Evolutionary conservation across 2,888 invertebrate species (phyloP), one percentile per base, ranked within the genome.

Genomic region (Tetheella fluctuosa): DNA sequence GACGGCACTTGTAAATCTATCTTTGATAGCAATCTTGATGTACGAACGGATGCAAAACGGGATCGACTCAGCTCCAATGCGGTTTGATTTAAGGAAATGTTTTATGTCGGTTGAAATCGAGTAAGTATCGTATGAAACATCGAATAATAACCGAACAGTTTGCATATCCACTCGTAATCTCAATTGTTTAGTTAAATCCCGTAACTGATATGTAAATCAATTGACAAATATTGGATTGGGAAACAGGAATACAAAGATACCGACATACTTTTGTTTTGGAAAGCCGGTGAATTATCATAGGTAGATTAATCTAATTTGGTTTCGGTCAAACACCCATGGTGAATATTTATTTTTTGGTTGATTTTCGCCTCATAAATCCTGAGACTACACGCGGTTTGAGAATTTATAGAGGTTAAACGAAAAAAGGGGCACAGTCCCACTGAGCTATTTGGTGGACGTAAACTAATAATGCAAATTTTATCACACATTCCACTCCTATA

Each of bases 11-110:
- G 93, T 93, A 93, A 93, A 93, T 93, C 89, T 87, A 86, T 85
- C 86, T 86, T 80, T 73, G 93, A 93, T 93, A 91, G 88, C 84
- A 79, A 93, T 93, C 93, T 93, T 93, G 93, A 93, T 91, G 86
- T 90, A 91, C 88, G 88, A 84, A 91, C 92, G 92, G 90, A 93
- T 93, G 93, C 91, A 89, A 90, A 93, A 91, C 89, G 86, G 88
- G 88, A 88, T 83, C 83, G 81, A 84, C 80, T 78, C 78, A 73
- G 76, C 60, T 65, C 72, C 74, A 71, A 72, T 77, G 75, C 82
- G 73, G 82, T 89, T 90, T 90, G 89, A 90, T 91, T 90, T 91
- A 91, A 87, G 88, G 83, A 91, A 89, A 90, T 76, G 79, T 73
- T 76, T 72, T 70, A 71, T 74, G 72, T 70, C 76, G 68, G 74